Percentiles rank a stretch among this genome's conserved stretches.
Conservation (phyloP, 2,113 vertebrate species). For the Deroptyus accipitrinus region DNA sequence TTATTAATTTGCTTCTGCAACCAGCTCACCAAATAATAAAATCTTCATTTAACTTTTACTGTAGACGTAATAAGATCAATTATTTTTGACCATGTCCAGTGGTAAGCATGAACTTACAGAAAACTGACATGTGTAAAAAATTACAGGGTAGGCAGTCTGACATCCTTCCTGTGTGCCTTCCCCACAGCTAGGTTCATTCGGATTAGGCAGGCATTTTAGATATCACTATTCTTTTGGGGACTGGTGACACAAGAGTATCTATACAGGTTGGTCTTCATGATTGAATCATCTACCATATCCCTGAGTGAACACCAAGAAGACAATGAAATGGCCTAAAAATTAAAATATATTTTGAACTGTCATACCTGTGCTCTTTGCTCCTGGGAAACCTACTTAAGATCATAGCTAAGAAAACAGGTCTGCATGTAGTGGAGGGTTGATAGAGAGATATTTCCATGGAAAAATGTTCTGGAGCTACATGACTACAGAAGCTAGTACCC, state of each 20-base stretch:
- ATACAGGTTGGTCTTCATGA: neutral
- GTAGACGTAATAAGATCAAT: neutral
- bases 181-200: neutral
- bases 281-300: neutral
- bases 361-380: rapidly evolving
- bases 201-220: neutral
- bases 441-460: neutral
- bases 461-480: rapidly evolving
- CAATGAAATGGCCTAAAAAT: neutral
- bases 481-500: neutral
- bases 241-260: neutral
- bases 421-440: neutral
- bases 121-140: neutral
- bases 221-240: neutral
- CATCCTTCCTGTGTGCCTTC: neutral
- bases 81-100: neutral
- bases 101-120: neutral
- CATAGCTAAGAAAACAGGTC: neutral
- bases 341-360: neutral
- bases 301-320: neutral
- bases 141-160: neutral
- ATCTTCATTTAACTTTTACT: neutral
- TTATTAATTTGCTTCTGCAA: neutral
- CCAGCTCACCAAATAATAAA: neutral
- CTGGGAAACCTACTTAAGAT: neutral